Evolutionary conservation across 2,888 invertebrate species (phyloP).

Genomic region (Megaustenia siamemsis): DNA sequence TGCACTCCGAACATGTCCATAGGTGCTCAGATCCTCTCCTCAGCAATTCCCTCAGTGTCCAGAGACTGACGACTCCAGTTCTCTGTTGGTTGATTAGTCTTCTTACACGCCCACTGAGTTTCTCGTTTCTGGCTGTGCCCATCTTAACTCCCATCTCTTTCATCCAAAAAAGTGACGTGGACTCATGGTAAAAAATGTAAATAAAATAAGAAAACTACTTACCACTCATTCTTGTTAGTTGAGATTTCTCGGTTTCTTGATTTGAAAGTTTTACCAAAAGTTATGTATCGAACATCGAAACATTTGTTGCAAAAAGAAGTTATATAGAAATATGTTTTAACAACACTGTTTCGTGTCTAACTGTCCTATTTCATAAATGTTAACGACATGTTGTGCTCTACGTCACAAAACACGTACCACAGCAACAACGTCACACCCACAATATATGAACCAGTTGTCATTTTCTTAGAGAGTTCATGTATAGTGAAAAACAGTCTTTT

Average conservation of each 20-base stretch:
- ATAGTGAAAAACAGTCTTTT: neutral
- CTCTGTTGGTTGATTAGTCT: neutral
- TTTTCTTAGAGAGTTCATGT: constrained; percentile 9
- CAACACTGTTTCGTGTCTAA: neutral
- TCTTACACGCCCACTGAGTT: neutral
- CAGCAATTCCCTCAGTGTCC: no score
- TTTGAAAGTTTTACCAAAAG: constrained; percentile 10
- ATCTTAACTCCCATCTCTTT: no score
- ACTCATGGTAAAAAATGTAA: neutral
- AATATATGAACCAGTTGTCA: no score
- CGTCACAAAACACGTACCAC: neutral
- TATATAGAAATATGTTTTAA: neutral
- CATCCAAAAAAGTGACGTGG: no score
- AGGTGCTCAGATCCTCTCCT: neutral
- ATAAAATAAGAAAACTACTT: neutral
- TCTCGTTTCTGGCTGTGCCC: no score
- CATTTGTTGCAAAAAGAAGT: neutral
- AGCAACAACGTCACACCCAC: neutral
- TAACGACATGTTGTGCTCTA: constrained; percentile 19
- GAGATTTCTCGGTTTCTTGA: neutral
- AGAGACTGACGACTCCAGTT: neutral
- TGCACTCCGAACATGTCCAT: neutral
- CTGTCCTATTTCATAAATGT: neutral
- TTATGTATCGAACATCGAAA: neutral
- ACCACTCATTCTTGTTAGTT: neutral